These are phyloP conservation scores for Phortica variegata DNA, from an alignment of 1,140 invertebrate genomes.

Conservation along the genomic window DNA sequence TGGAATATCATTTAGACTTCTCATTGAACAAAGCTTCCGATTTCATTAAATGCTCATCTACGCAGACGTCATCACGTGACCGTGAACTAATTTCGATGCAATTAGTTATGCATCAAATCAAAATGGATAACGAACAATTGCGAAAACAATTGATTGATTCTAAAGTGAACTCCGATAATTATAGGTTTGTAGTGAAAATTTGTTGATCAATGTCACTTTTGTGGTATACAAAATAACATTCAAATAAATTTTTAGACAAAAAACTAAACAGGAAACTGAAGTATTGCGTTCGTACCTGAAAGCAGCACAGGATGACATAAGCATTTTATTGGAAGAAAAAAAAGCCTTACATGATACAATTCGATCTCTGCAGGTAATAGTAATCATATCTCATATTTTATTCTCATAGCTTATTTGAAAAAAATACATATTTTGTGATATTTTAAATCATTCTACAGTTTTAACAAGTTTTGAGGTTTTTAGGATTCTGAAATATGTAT, in stretches of 20 bases:
- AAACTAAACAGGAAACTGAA: slow-evolving; percentile 66
- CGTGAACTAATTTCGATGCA: slow-evolving; percentile 58
- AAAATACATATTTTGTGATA: no score
- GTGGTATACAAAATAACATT: neutral
- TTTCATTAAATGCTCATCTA: no score
- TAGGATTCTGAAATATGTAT: no score
- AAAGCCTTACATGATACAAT: slow-evolving; percentile 70
- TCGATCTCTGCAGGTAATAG: slow-evolving; percentile 64
- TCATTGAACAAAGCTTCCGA: no score
- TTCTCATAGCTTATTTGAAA: no score
- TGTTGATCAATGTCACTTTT: no score
- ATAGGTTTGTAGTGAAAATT: slow-evolving; percentile 58
- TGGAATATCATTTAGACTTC: no score
- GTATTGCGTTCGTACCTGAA: slow-evolving; percentile 63
- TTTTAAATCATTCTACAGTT: no score
- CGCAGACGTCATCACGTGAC: slow-evolving; percentile 50
- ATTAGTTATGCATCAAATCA: slow-evolving; percentile 60
- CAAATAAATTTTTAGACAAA: slow-evolving; percentile 43
- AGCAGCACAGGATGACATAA: slow-evolving; percentile 72
- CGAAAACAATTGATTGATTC: slow-evolving; percentile 62
- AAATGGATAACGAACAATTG: slow-evolving; percentile 67
- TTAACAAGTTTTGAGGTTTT: no score
- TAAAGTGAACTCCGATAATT: slow-evolving; percentile 67
- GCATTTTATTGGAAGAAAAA: slow-evolving; percentile 70
- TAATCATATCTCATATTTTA: no score